Evolutionary conservation across 35 echinoderm and acorn worm species (phyloP).

Genomic region (Nesometra sesokonis): DNA sequence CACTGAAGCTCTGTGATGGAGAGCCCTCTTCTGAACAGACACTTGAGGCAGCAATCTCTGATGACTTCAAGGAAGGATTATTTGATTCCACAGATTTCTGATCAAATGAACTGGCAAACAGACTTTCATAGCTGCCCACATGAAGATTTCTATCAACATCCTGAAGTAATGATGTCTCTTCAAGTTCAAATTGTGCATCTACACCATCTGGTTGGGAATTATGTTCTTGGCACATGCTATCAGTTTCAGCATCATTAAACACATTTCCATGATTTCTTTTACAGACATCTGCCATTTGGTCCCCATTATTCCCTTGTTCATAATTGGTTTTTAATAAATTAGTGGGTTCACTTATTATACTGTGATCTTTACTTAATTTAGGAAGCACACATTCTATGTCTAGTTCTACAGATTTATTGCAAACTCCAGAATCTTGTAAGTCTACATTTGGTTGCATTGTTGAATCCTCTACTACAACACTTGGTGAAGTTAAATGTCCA

Average conservation of each 20-base stretch:
- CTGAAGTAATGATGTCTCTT: not conserved
- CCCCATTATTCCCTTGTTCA: not conserved
- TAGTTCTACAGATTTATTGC: not conserved
- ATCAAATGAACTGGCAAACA: not conserved
- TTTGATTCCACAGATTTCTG: not conserved
- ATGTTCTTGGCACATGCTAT: not conserved
- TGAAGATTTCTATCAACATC: not conserved
- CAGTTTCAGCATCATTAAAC: not conserved
- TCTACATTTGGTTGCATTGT: not conserved
- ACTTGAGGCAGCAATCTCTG: not conserved
- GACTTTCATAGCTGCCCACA: not conserved
- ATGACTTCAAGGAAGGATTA: not conserved
- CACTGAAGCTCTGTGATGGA: not conserved
- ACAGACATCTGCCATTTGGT: not conserved
- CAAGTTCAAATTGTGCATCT: not conserved
- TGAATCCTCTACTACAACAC: not conserved
- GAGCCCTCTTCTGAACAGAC: not conserved
- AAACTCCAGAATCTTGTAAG: not conserved
- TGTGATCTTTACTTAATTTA: not conserved
- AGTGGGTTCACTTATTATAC: not conserved
- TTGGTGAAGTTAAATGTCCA: not conserved
- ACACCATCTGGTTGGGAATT: not conserved
- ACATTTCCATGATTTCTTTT: conserved; percentile 7
- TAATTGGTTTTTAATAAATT: not conserved
- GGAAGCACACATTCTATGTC: not conserved